Evolutionary conservation across 2,113 vertebrate species (phyloP).

Genomic region (Cyprinodon tularosa): DNA sequence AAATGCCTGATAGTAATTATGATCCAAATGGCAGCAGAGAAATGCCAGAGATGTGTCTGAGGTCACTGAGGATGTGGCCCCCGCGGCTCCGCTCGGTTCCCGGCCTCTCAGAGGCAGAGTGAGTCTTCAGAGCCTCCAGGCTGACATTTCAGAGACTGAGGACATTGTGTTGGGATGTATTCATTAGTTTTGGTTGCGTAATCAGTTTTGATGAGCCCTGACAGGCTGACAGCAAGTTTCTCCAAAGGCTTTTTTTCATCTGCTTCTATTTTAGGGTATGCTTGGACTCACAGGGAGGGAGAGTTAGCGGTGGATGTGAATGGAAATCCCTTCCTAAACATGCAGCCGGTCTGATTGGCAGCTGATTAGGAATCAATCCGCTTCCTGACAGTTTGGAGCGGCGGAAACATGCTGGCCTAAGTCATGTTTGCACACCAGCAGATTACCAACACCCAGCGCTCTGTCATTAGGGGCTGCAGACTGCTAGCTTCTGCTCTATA

Average conservation of each 20-base stretch:
- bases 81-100: not conserved
- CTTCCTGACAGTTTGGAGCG: not conserved
- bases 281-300: constrained; percentile 12
- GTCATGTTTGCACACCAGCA: constrained; percentile 15
- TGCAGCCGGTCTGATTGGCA: constrained; percentile 7
- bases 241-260: constrained; percentile 40
- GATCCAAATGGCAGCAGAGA: not conserved
- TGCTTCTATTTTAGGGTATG: constrained; percentile 26
- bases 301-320: not conserved
- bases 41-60: not conserved
- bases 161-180: constrained; percentile 17
- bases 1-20: not conserved
- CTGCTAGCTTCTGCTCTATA: constrained; percentile 25
- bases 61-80: constrained; percentile 1
- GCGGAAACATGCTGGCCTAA: not conserved
- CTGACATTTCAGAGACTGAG: constrained; percentile 25
- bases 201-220: constrained; percentile 37
- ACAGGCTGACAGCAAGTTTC: constrained; percentile 36
- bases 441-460: constrained; percentile 24
- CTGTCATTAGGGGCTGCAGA: constrained; percentile 11
- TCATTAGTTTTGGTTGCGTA: constrained; percentile 35
- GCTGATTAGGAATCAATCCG: constrained; percentile 40
- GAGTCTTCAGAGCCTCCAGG: constrained; percentile 6
- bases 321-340: constrained; percentile 15
- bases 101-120: constrained; percentile 3